Percentiles rank a stretch among this genome's conserved stretches.
phyloP scores from a whole-genome alignment of 1,140 invertebrate genomes.

The Drosophila insularis region DNA sequence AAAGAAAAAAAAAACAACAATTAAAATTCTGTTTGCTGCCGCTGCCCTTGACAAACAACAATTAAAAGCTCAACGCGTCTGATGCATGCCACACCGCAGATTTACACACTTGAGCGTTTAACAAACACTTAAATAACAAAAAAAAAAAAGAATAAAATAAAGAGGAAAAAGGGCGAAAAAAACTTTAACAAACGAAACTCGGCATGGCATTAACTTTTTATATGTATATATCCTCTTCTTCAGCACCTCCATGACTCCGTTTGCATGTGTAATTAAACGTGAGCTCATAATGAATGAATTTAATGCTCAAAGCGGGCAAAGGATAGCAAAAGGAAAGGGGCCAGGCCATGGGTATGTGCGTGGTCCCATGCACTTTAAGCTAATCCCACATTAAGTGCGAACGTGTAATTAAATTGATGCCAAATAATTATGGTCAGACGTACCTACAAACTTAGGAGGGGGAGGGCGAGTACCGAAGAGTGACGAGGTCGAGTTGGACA shows the following conservation, averaged over 20 bases:
- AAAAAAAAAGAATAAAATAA: background rate
- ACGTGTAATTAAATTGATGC: conserved; percentile 68
- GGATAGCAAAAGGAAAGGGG: conserved; percentile 35
- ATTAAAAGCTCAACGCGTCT: conserved; percentile 59
- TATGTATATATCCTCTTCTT: conserved; percentile 7
- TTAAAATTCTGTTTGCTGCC: conserved; percentile 19
- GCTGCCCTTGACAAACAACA: conserved; percentile 59
- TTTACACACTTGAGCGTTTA: conserved; percentile 56
- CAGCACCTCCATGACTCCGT: background rate
- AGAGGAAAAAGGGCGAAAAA: conserved; percentile 16
- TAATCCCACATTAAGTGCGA: conserved; percentile 57
- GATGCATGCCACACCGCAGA: conserved; percentile 43
- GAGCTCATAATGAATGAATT: conserved; percentile 58
- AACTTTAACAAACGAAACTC: conserved; percentile 48
- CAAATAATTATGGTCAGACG: conserved; percentile 30
- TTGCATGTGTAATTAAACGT: conserved; percentile 68
- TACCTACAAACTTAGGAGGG: background rate
- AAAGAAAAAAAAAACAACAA: conserved; percentile 9
- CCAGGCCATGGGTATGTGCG: conserved; percentile 25
- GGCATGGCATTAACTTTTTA: conserved; percentile 47
- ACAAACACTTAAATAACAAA: conserved; percentile 47
- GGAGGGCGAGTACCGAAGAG: background rate
- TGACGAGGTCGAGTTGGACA: conserved; percentile 11
- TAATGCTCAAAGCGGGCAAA: conserved; percentile 55
- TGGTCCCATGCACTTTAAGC: conserved; percentile 40